A percentile compares a stretch with the other conserved stretches of the same genome.
Evolutionary conservation across 1,140 invertebrate genomes (phyloP).

Genomic region (Drosophila chauvacae): DNA sequence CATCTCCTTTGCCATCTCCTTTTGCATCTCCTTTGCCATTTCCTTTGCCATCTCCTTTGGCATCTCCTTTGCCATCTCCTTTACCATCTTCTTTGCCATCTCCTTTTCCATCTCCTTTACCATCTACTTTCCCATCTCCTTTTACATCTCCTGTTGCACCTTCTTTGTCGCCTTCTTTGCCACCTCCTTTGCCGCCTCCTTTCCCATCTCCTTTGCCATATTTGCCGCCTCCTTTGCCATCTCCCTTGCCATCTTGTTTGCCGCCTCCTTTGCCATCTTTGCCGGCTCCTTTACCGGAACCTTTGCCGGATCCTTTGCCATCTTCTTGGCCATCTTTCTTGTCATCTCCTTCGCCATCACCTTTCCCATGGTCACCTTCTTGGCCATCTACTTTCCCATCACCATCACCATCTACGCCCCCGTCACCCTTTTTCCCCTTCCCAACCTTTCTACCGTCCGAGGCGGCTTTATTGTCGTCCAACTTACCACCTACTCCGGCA

Average conservation of each 20-base stretch:
- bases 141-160: no score
- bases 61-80: no score
- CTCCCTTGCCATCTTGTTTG: background rate
- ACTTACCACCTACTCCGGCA: conserved; percentile 16
- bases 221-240: background rate
- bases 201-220: no score
- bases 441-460: background rate
- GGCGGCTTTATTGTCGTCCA: background rate
- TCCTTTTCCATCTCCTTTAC: no score
- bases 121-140: no score
- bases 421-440: conserved; percentile 4
- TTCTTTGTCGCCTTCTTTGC: no score
- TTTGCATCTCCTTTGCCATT: no score
- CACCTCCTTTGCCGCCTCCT: no score
- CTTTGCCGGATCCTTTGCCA: background rate
- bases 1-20: no score
- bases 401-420: background rate
- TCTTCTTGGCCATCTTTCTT: background rate
- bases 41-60: no score
- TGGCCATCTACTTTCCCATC: background rate
- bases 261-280: background rate
- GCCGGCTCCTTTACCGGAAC: background rate
- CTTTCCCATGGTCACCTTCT: background rate
- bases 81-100: no score
- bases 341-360: background rate